Conservation (phyloP, 2,888 invertebrate species). For the Tryphoninae sp. region DNA sequence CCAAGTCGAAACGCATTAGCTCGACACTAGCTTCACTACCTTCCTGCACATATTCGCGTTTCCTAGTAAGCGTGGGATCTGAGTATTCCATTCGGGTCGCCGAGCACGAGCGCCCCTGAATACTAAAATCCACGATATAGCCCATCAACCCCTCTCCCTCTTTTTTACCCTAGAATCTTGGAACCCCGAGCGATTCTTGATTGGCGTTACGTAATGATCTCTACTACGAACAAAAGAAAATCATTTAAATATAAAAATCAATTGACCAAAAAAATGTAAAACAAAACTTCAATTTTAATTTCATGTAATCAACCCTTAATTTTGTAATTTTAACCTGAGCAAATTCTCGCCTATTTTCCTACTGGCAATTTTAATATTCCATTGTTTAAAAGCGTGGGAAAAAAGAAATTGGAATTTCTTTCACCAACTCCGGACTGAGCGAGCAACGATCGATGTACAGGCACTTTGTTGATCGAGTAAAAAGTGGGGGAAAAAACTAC, state of each 20-base stretch:
- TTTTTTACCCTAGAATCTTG: not conserved
- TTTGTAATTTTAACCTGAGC: too few relatives aligned
- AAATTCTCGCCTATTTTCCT: too few relatives aligned
- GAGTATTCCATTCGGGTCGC: slow-evolving; percentile 42
- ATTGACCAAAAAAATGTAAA: too few relatives aligned
- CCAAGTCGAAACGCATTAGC: not conserved
- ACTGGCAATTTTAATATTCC: not conserved
- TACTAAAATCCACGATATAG: slow-evolving; percentile 32
- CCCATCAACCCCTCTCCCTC: not conserved
- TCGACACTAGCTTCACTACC: slow-evolving; percentile 19
- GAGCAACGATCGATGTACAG: slow-evolving; percentile 1
- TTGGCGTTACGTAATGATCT: not conserved
- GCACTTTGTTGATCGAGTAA: not conserved
- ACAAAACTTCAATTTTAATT: too few relatives aligned
- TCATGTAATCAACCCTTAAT: too few relatives aligned
- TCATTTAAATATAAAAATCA: too few relatives aligned
- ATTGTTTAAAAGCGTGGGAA: not conserved
- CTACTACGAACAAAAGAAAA: too few relatives aligned
- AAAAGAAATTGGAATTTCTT: not conserved
- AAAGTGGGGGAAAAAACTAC: not conserved
- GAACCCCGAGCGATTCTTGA: slow-evolving; percentile 21
- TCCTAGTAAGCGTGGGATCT: slow-evolving; percentile 16
- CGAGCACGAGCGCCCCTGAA: slow-evolving; percentile 31
- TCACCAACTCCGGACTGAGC: not conserved
- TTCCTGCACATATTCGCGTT: not conserved